These are phyloP conservation scores for Gonocerus acuteangulatus DNA, from an alignment of 2,888 invertebrate species.

Conservation along the genomic window DNA sequence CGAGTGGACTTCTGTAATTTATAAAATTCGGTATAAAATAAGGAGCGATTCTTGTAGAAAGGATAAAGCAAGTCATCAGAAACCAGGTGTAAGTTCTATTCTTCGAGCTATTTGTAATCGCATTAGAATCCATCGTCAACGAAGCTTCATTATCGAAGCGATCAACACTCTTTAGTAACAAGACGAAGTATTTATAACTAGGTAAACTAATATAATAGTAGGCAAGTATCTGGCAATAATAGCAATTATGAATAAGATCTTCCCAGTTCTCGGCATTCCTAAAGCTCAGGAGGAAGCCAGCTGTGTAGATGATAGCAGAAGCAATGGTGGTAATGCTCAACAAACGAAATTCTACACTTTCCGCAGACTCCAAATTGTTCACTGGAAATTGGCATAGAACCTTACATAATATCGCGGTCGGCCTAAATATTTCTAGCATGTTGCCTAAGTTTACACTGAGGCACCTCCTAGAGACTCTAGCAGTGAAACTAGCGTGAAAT, in stretches of 20 bases:
- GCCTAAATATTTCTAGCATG: neutral
- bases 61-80: no score
- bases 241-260: neutral
- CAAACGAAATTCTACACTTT: neutral
- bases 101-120: neutral
- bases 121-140: neutral
- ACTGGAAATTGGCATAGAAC: conserved; percentile 13
- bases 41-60: no score
- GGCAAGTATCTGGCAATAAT: neutral
- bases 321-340: neutral
- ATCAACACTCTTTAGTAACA: neutral
- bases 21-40: no score
- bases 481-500: no score
- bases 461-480: no score
- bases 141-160: conserved; percentile 2
- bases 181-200: neutral
- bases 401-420: neutral
- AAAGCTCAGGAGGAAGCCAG: neutral
- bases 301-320: neutral
- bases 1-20: no score
- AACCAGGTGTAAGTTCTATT: neutral
- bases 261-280: neutral
- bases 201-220: conserved; percentile 1
- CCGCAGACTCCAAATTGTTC: neutral
- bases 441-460: no score